Evolutionary conservation across 2,113 vertebrate species (phyloP).

Genomic region (Perca fluviatilis): DNA sequence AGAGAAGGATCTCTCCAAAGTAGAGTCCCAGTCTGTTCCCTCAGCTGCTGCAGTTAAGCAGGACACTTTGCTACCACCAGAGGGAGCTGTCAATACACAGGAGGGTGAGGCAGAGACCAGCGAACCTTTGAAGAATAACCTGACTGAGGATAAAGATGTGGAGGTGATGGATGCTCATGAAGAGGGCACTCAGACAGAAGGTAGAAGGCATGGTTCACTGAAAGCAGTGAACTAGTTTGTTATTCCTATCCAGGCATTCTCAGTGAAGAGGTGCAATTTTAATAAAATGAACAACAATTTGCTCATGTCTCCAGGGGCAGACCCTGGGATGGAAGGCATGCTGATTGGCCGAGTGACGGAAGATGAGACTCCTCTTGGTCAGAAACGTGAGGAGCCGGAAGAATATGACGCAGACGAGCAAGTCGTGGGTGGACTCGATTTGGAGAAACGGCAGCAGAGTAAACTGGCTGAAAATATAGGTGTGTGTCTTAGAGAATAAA

Average conservation of each 20-base stretch:
- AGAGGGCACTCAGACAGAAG: slow-evolving; percentile 54
- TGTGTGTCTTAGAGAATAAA: background rate
- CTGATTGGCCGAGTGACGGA: slow-evolving; percentile 48
- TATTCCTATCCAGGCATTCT: background rate
- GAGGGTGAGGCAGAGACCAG: slow-evolving; percentile 17
- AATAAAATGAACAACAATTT: background rate
- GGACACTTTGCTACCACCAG: slow-evolving; percentile 38
- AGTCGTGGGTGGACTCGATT: slow-evolving; percentile 39
- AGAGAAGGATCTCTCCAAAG: slow-evolving; percentile 34
- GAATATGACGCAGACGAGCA: slow-evolving; percentile 69
- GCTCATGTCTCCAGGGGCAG: slow-evolving; percentile 32
- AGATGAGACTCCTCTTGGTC: slow-evolving; percentile 26
- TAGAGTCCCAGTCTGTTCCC: slow-evolving; percentile 23
- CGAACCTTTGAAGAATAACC: slow-evolving; percentile 42
- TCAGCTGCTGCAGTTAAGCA: slow-evolving; percentile 28
- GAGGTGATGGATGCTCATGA: slow-evolving; percentile 69
- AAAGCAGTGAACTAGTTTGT: background rate
- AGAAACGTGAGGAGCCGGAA: slow-evolving; percentile 53
- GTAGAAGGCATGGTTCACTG: slow-evolving; percentile 18
- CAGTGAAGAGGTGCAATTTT: background rate
- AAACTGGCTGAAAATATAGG: slow-evolving; percentile 59
- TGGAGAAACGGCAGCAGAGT: slow-evolving; percentile 56
- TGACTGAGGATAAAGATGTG: slow-evolving; percentile 47
- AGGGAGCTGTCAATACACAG: slow-evolving; percentile 15
- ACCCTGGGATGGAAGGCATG: slow-evolving; percentile 65